These are phyloP conservation scores for Aurelia sp. DNA, from an alignment of 30 jellyfish, hydroid and myxozoan species.

Conservation along the genomic window DNA sequence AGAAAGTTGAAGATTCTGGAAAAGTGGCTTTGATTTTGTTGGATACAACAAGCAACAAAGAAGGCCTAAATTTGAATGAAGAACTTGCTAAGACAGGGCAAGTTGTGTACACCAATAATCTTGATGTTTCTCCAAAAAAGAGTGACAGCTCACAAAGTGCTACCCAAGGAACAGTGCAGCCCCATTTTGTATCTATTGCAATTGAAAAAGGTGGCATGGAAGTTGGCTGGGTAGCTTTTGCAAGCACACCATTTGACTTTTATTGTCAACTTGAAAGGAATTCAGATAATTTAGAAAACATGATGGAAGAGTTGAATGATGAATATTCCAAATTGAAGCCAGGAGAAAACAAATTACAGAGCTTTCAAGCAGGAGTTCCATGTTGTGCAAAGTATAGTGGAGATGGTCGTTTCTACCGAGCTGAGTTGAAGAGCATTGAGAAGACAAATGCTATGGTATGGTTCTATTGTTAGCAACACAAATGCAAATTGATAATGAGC, in stretches of 20 bases:
- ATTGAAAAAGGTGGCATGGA: constrained; percentile 57
- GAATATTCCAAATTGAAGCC: constrained; percentile 44
- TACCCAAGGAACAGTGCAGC: background rate
- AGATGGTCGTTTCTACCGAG: constrained; percentile 89
- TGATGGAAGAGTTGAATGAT: constrained; percentile 71
- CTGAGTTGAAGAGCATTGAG: constrained; percentile 39
- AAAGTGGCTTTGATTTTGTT: constrained; percentile 29
- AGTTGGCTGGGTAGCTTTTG: constrained; percentile 60
- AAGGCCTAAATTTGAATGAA: constrained; percentile 61
- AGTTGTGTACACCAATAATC: constrained; percentile 22
- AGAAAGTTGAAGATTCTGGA: constrained; percentile 38
- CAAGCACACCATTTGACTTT: constrained; percentile 69
- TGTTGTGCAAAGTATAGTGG: constrained; percentile 83
- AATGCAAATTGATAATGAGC: too few species aligned
- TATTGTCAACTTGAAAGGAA: constrained; percentile 63
- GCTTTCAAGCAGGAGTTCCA: constrained; percentile 51
- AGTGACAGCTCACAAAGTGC: constrained; percentile 19
- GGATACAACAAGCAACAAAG: constrained; percentile 64
- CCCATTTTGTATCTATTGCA: constrained; percentile 31
- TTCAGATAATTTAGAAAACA: constrained; percentile 31
- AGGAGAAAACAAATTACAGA: constrained; percentile 10
- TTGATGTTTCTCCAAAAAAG: background rate
- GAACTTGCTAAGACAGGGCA: constrained; percentile 44
- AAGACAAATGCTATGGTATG: constrained; percentile 58
- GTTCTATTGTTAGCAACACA: too few species aligned